Base-by-base conservation (phyloP, 2,888 invertebrate species). In the Choreutis nemorana region DNA sequence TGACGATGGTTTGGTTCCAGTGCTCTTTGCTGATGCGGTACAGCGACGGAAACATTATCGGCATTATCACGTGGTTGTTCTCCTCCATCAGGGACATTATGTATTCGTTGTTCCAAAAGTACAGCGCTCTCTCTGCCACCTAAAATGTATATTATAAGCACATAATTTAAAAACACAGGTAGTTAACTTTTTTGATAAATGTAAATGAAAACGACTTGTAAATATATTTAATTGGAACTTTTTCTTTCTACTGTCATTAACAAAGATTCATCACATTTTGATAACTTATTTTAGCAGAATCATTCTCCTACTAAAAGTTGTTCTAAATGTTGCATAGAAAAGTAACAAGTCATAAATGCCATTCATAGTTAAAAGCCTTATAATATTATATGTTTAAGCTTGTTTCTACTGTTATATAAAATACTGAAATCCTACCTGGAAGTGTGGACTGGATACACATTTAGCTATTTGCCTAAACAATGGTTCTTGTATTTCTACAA, bases 81-180 rank as follows among this genome's bases (percentile, higher is more conserved):
- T 99, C 98, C 71, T 97, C 96, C 84, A 99, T 97, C 78, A 99
- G 82, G 41, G 96, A 96, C 90, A 98, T 91, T 60, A 99, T 96
- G 80, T 99, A 99, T 84, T 99, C 99, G 82, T 98, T 99, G 86
- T 99, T 99, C 98, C 98, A 99, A 81, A 95, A 97, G 82, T 97
- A 99, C 48, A 99, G 84, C 52, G 99, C 97, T 72, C 99, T 87
- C 78, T 99, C 99, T 42, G 99, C 98, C 60, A 98, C 97, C 94
- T 97, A 63, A 1, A 75, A 54, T n/a, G n/a, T n/a, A n/a, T n/a
- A n/a, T 30, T 4, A 9, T 22, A 16, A 9, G 14, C 26, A 1
- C 18, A 28, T 16, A 14, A 6, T 10, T 12, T 23, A 39, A 39
- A 11, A 20, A 14, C n/a, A n/a, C n/a, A n/a, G n/a, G n/a, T n/a